phyloP scores from a whole-genome alignment of 1,140 invertebrate species.

The Drosophila tsacasi region DNA sequence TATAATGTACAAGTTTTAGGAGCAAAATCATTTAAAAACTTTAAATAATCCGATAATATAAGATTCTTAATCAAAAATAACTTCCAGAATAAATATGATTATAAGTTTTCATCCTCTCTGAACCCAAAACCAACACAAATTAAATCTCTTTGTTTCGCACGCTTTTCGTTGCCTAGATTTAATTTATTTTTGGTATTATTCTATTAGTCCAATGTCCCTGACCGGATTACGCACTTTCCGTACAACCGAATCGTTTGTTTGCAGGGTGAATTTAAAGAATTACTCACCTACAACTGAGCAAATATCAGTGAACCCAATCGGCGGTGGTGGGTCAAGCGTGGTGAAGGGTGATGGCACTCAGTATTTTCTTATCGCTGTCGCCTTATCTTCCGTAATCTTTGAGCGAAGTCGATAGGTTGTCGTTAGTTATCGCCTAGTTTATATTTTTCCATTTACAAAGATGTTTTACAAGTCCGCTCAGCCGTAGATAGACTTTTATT shows the following conservation, averaged over 20 bases:
- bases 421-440: slow-evolving; percentile 6
- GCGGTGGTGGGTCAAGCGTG: background rate
- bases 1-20: too few species aligned
- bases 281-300: slow-evolving; percentile 18
- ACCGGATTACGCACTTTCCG: slow-evolving; percentile 53
- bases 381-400: slow-evolving; percentile 26
- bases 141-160: slow-evolving; percentile 1
- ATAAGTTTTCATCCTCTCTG: too few species aligned
- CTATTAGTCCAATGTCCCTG: slow-evolving; percentile 49
- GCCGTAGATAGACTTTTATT: background rate
- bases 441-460: background rate
- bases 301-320: slow-evolving; percentile 19
- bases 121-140: background rate
- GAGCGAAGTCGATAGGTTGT: background rate
- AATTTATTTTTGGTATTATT: slow-evolving; percentile 29
- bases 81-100: too few species aligned
- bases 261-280: slow-evolving; percentile 1
- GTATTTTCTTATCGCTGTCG: slow-evolving; percentile 12
- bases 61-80: background rate
- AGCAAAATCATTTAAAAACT: background rate
- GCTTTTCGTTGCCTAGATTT: slow-evolving; percentile 7
- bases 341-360: background rate
- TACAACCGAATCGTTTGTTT: slow-evolving; percentile 2
- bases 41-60: background rate
- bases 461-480: background rate